Percentiles rank a stretch among this genome's conserved stretches.
Evolutionary conservation across 2,797 vertebrate species (phyloP).

Genomic region (Chanos chanos): DNA sequence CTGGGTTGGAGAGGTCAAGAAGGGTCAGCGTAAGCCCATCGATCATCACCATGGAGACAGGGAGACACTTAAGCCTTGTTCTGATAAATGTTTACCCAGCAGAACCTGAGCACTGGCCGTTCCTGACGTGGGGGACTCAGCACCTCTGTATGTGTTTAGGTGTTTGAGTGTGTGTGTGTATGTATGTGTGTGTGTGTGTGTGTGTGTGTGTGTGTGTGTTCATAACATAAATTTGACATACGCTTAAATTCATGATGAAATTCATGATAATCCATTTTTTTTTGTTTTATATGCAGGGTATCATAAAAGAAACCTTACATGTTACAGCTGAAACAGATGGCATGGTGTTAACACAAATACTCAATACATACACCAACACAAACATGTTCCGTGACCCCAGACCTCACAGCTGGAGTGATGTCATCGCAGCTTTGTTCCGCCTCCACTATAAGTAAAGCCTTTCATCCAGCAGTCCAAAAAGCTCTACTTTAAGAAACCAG

Average conservation of each 20-base stretch:
- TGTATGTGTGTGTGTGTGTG: neutral
- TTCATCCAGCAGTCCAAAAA: constrained; percentile 12
- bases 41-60: constrained; percentile 54
- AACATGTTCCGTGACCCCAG: constrained; percentile 14
- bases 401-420: constrained; percentile 42
- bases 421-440: constrained; percentile 35
- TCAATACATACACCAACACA: constrained; percentile 22
- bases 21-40: constrained; percentile 55
- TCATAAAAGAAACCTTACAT: no score
- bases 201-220: neutral
- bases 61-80: constrained; percentile 49
- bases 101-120: constrained; percentile 12
- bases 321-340: no score
- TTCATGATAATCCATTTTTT: no score
- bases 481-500: neutral
- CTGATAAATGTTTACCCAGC: constrained; percentile 45
- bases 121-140: neutral
- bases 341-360: constrained; percentile 1
- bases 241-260: no score
- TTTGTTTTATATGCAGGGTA: no score
- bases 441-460: constrained; percentile 29
- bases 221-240: no score
- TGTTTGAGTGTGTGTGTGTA: no score
- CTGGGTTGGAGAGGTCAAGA: constrained; percentile 44
- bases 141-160: neutral